Evolutionary conservation across 2,888 invertebrate genomes (phyloP), one percentile per base, ranked within the genome.

Genomic region (Meandrusa payeni): DNA sequence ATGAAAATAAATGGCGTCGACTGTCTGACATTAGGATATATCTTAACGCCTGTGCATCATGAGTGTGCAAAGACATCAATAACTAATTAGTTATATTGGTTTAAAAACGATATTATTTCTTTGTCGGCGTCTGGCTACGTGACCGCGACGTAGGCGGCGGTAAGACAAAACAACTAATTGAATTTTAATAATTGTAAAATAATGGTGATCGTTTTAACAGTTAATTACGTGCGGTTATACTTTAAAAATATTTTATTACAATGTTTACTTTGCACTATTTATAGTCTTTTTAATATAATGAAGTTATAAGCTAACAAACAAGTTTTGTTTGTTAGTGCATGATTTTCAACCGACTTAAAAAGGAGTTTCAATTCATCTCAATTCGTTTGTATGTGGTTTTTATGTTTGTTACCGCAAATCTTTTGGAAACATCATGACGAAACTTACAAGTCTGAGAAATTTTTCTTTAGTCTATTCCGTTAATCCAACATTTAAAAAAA

Each of bases 151-250:
- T 36, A 22, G 27, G 46, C 42, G 51, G 51, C 44, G 29, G 38
- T 33, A 12, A 55, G 48, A 44, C 48, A 41, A 47, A n/a, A 49
- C 13, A 27, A 11, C 34, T 41, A 41, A 41, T 34, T 15, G 34
- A 28, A 41, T 28, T 41, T 28, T 34, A 33, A 22, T 34, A 34
- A 34, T 34, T 34, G 23, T 23, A 38, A 37, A 41, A 57, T 55
- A 52, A 61, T 61, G 51, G 54, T 43, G 52, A 51, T 63, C 24
- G 36, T 36, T 24, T 24, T 24, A 15, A 36, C 7, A 9, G 24
- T 9, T 34, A 23, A 34, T 34, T 13, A 13, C 3, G 7, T 22
- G 33, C 33, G 23, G 12, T 33, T 23, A 23, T 12, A 1, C 23
- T 13, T 7, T 22, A 12, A 23, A 11, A 32, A 20, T 12, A 20